Base-by-base conservation (phyloP, 1,140 invertebrate species). In the Drosophila gunungcola region DNA sequence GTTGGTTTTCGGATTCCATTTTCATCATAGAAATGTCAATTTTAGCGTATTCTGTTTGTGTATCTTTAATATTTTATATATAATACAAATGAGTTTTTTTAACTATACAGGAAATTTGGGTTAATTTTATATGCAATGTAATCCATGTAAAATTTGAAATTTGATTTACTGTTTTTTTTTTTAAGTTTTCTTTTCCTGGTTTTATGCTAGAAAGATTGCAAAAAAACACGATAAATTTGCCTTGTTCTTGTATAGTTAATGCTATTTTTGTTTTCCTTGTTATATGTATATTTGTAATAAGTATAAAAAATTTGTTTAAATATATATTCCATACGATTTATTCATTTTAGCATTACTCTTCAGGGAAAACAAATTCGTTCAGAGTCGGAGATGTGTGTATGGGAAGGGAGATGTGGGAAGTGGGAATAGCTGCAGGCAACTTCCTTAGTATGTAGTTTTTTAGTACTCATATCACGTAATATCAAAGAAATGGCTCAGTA, bases 271-370 rank as follows among this genome's bases (percentile, higher is more conserved):
- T 65, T 43, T 42, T 53, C 16, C 21, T 67, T 39, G 34, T 67
- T 74, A 63, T 85, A 81, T 86, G 61, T 86, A 88, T 82, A 78
- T 86, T 67, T 73, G 76, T 85, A 78, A 86, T 85, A 86, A 78
- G 83, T 85, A 85, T 85, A 88, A 85, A 85, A 85, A 85, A 82
- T 75, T 81, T 84, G 69, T 88, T 85, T 86, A 88, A 86, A 86
- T 84, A 84, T 84, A 83, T 73, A 73, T 29, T 75, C 58, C 48
- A 84, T 79, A 80, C 62, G 45, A 80, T 55, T 72, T 68, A 56
- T 65, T 73, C 51, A 77, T 77, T 76, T 63, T 64, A 77, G 56
- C 52, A 57, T 64, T 52, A 48, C 34, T 63, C 36, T 41, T 75
- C 41, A 68, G 63, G 38, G 61, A 70, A 85, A 83, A 68, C 79